Evolutionary conservation across 64 coral and sea anemone genomes (phyloP).

Genomic region (Hydrozoanthus tunicans): DNA sequence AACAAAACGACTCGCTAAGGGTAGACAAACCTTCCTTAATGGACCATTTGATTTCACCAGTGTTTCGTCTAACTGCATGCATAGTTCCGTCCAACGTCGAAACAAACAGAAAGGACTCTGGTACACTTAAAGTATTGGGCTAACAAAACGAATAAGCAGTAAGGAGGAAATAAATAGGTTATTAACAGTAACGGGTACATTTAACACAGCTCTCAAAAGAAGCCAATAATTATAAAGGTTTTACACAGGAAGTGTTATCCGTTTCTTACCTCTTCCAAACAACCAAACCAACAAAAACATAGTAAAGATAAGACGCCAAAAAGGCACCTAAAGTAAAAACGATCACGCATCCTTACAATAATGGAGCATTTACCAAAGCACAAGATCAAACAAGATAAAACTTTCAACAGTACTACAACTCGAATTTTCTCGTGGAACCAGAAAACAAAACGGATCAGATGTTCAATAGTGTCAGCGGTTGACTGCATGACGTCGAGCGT

Average conservation of each 20-base stretch:
- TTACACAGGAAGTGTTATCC: constrained; percentile 6
- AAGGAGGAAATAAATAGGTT: not conserved
- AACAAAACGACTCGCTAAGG: not conserved
- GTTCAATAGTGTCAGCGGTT: constrained; percentile 36
- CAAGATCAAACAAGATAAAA: constrained; percentile 23
- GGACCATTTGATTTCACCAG: constrained; percentile 89
- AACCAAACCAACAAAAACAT: constrained; percentile 28
- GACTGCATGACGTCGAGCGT: constrained; percentile 62
- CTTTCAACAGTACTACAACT: constrained; percentile 18
- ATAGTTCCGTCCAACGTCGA: constrained; percentile 94
- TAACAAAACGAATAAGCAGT: constrained; percentile 26
- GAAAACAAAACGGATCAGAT: constrained; percentile 25
- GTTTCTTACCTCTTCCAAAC: constrained; percentile 38
- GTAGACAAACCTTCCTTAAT: constrained; percentile 84
- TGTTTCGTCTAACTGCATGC: constrained; percentile 87
- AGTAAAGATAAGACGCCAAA: constrained; percentile 14
- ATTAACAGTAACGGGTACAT: not conserved
- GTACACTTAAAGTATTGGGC: constrained; percentile 82
- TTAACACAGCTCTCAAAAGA: constrained; percentile 11
- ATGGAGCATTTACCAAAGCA: constrained; percentile 9
- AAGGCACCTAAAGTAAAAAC: constrained; percentile 3
- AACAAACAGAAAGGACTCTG: constrained; percentile 89
- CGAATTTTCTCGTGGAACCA: constrained; percentile 56
- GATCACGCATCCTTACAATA: constrained; percentile 19
- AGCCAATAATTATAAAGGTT: not conserved